A percentile compares a stretch with the other conserved stretches of the same genome.
phyloP scores from a whole-genome alignment of 1,140 invertebrate genomes.

The Platyscapa corneri region DNA sequence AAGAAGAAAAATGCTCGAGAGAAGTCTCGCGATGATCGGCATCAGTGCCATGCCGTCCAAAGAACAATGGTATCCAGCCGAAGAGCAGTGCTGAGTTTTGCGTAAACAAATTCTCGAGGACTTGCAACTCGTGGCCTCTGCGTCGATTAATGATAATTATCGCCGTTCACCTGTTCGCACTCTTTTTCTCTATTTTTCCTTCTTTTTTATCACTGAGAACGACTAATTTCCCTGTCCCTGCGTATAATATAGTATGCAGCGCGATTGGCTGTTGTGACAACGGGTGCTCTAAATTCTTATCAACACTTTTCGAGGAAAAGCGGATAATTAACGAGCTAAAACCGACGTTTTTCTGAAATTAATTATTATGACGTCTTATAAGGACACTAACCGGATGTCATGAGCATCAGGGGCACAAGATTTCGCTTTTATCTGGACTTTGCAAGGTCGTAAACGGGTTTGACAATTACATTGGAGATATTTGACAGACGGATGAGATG shows the following conservation, averaged over 20 bases:
- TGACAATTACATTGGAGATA: no score
- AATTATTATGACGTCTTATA: conserved; percentile 20
- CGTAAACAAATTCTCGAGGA: conserved; percentile 47
- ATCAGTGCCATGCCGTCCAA: background rate
- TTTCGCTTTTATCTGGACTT: background rate
- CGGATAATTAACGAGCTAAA: conserved; percentile 38
- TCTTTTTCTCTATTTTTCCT: conserved; percentile 30
- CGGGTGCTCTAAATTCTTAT: conserved; percentile 52
- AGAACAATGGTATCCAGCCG: background rate
- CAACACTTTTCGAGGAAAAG: conserved; percentile 41
- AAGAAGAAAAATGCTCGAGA: background rate
- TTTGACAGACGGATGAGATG: no score
- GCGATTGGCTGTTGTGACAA: conserved; percentile 22
- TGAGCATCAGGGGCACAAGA: background rate
- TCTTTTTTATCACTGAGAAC: conserved; percentile 25
- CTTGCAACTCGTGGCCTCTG: background rate
- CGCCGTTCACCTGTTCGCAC: background rate
- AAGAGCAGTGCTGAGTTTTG: background rate
- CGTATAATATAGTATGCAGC: conserved; percentile 51
- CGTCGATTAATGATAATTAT: conserved; percentile 49
- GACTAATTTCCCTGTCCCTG: conserved; percentile 20
- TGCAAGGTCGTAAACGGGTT: background rate
- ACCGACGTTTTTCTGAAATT: background rate
- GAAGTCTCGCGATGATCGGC: background rate
- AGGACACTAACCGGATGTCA: background rate